Evolutionary conservation across 2,888 invertebrate genomes (phyloP).

Genomic region (Glyphotaelius pellucidus): DNA sequence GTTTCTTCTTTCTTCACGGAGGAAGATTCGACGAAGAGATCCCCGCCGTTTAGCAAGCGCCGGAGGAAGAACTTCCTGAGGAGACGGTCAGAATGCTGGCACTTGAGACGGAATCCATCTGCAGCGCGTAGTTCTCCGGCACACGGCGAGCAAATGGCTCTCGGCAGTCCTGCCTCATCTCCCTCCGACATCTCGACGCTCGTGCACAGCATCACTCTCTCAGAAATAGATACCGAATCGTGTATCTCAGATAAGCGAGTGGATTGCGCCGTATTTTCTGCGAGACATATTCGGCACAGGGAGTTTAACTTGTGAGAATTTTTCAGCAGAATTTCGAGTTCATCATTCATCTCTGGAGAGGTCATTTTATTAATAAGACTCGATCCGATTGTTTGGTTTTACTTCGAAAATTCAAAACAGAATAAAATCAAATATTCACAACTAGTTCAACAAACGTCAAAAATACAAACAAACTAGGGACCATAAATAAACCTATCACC

Average conservation of each 20-base stretch:
- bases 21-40: neutral
- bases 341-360: neutral
- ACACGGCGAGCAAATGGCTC: constrained; percentile 67
- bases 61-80: constrained; percentile 65
- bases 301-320: constrained; percentile 3
- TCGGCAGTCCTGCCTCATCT: constrained; percentile 69
- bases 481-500: too few relatives aligned
- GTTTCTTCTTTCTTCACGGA: neutral
- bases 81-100: constrained; percentile 70
- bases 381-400: neutral
- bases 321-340: constrained; percentile 11
- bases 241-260: constrained; percentile 40
- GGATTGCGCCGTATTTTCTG: constrained; percentile 34
- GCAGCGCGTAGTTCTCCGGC: constrained; percentile 34
- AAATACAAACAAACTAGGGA: neutral
- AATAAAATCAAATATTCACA: neutral
- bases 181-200: constrained; percentile 68
- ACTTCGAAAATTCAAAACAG: neutral
- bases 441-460: neutral
- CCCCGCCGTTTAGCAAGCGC: neutral
- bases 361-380: neutral
- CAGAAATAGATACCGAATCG: constrained; percentile 59
- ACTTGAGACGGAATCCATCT: constrained; percentile 68
- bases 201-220: constrained; percentile 72
- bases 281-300: constrained; percentile 60